Conservation (phyloP, 2,113 vertebrate genomes). For the Spheniscus mendiculus region DNA sequence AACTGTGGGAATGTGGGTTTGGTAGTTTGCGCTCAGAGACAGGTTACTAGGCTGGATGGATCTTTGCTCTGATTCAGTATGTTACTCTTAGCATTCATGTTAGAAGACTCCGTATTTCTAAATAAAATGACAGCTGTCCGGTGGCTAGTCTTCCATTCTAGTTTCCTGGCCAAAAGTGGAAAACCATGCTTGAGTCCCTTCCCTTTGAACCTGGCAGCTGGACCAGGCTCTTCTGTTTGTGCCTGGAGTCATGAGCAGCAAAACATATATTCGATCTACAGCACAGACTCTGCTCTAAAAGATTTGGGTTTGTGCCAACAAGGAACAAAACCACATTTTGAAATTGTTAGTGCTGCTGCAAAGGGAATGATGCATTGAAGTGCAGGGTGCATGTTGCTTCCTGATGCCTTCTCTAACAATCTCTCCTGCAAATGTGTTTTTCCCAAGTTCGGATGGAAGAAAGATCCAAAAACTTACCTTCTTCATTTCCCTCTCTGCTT, state of each 20-base stretch:
- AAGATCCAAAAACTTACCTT: not conserved
- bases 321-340: not conserved
- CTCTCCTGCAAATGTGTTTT: not conserved
- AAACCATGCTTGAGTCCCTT: not conserved
- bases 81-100: not conserved
- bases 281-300: not conserved
- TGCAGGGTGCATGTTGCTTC: not conserved
- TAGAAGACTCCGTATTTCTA: not conserved
- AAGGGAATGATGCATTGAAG: not conserved
- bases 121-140: not conserved
- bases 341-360: not conserved
- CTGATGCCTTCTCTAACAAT: not conserved
- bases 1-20: not conserved
- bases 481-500: not conserved
- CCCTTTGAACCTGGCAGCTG: conserved; percentile 34
- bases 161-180: not conserved
- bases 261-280: not conserved
- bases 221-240: not conserved
- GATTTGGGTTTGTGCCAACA: not conserved
- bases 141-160: not conserved
- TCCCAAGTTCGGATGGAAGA: not conserved
- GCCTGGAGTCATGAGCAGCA: conserved; percentile 16
- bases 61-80: not conserved
- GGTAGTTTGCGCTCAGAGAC: not conserved
- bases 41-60: not conserved